These are phyloP conservation scores for Arothron firmamentum DNA, from an alignment of 2,113 vertebrate species.

Conservation along the genomic window DNA sequence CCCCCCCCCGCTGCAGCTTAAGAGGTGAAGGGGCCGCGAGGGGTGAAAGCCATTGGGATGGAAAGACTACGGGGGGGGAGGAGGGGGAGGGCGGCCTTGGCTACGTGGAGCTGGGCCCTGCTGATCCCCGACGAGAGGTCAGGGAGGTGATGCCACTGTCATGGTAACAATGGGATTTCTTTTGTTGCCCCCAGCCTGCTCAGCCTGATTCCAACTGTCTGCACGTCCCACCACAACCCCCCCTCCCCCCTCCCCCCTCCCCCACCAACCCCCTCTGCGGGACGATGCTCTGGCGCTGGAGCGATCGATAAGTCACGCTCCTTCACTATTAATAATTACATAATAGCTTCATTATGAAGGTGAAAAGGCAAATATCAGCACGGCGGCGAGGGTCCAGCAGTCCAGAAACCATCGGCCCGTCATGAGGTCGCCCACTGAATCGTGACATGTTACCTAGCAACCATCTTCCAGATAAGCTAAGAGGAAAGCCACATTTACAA, in stretches of 20 bases:
- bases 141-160: conserved; percentile 73
- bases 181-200: conserved; percentile 45
- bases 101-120: conserved; percentile 30
- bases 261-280: background rate
- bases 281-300: background rate
- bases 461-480: too few relatives aligned
- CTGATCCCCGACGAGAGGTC: conserved; percentile 69
- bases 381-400: too few relatives aligned
- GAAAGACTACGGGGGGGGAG: conserved; percentile 5
- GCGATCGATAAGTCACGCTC: background rate
- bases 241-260: conserved; percentile 1
- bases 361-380: too few relatives aligned
- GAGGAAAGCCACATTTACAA: too few relatives aligned
- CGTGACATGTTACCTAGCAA: too few relatives aligned
- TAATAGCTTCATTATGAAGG: background rate
- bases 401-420: too few relatives aligned
- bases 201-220: conserved; percentile 26
- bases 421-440: too few relatives aligned
- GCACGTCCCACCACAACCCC: conserved; percentile 1
- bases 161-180: conserved; percentile 76
- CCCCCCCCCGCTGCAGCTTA: conserved; percentile 47
- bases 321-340: background rate
- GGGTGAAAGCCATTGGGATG: conserved; percentile 34
- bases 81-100: conserved; percentile 43
- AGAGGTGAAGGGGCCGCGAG: conserved; percentile 56